Conservation (phyloP, 2,113 vertebrate genomes). For the Chascanopsetta lugubris region DNA sequence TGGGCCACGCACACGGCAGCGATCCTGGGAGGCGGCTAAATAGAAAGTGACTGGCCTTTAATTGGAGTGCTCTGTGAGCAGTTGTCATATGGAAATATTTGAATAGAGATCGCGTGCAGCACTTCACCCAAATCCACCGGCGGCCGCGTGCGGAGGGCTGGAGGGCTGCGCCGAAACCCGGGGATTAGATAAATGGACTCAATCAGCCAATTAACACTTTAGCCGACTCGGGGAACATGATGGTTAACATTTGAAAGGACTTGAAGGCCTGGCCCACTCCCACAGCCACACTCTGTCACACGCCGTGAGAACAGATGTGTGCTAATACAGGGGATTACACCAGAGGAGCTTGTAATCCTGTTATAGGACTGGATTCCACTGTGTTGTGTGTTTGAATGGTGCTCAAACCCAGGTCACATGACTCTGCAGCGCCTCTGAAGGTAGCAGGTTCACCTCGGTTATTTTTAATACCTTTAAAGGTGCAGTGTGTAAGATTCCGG, state of each 20-base stretch:
- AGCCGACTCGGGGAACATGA: constrained; percentile 67
- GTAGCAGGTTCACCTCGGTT: too few relatives aligned
- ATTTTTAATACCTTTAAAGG: too few relatives aligned
- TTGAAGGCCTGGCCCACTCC: constrained; percentile 37
- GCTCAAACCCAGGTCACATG: too few relatives aligned
- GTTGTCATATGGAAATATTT: constrained; percentile 89
- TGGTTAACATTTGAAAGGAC: constrained; percentile 79
- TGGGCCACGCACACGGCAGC: constrained; percentile 79
- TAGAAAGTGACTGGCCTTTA: constrained; percentile 82
- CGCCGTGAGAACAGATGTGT: constrained; percentile 76
- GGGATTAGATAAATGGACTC: constrained; percentile 85
- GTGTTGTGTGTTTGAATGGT: neutral
- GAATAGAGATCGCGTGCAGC: constrained; percentile 80
- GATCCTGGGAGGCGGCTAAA: constrained; percentile 64
- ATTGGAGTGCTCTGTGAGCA: constrained; percentile 81
- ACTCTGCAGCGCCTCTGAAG: too few relatives aligned
- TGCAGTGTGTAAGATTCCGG: too few relatives aligned
- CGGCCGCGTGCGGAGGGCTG: constrained; percentile 63
- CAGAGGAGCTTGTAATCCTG: constrained; percentile 66
- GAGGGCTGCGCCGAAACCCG: constrained; percentile 62
- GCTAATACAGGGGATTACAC: constrained; percentile 76
- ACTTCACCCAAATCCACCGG: constrained; percentile 85
- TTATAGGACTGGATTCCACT: constrained; percentile 43
- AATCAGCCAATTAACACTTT: constrained; percentile 81
- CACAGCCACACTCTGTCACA: constrained; percentile 55